Evolutionary conservation across 2,888 invertebrate species (phyloP).

Genomic region (Heliothis peltigera): DNA sequence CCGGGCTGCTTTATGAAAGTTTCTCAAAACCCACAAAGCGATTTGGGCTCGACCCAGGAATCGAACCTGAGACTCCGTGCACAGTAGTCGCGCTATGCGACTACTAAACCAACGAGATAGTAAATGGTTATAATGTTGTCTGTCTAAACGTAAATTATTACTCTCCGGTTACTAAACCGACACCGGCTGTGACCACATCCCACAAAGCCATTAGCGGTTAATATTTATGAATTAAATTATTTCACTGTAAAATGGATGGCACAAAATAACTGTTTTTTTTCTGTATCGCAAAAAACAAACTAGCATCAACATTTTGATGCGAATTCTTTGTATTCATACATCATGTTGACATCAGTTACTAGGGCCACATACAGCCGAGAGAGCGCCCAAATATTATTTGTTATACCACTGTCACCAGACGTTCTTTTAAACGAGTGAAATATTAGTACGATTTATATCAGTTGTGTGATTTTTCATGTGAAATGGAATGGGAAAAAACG

Average conservation of each 20-base stretch:
- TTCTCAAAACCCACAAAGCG: no score
- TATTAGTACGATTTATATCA: conserved; percentile 42
- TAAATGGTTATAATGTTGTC: no score
- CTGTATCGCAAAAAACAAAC: neutral
- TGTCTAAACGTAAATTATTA: no score
- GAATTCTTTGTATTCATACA: conserved; percentile 29
- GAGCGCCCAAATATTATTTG: conserved; percentile 41
- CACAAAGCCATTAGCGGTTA: no score
- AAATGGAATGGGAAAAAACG: conserved; percentile 2
- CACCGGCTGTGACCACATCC: no score
- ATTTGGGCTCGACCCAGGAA: no score
- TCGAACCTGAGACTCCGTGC: no score
- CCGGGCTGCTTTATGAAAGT: no score
- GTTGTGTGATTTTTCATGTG: conserved; percentile 12
- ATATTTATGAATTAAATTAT: no score
- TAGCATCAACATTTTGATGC: conserved; percentile 32
- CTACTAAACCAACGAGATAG: no score
- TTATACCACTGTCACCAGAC: conserved; percentile 33
- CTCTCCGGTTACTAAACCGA: no score
- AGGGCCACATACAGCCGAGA: conserved; percentile 20
- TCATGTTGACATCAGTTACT: conserved; percentile 25
- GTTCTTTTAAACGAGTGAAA: conserved; percentile 40
- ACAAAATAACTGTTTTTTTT: neutral
- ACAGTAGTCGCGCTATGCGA: no score
- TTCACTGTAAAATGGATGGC: neutral